Evolutionary conservation across 2,113 vertebrate genomes (phyloP).

Genomic region (Recurvirostra avosetta): DNA sequence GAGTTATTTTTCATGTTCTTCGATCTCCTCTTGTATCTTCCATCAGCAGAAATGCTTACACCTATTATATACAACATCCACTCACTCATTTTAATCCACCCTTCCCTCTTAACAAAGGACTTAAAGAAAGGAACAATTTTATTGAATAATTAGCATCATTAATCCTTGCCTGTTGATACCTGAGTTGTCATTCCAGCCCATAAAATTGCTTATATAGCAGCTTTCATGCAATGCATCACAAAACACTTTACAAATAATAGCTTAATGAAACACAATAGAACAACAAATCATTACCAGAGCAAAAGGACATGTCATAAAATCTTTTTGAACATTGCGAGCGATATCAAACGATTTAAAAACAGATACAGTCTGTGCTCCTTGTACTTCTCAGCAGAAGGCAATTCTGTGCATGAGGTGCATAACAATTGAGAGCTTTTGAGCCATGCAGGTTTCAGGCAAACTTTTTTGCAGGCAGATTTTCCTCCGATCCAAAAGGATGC

Average conservation of each 20-base stretch:
- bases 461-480: neutral
- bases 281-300: conserved; percentile 53
- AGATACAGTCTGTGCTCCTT: neutral
- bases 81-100: neutral
- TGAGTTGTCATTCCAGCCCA: conserved; percentile 23
- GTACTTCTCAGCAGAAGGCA: neutral
- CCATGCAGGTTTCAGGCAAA: neutral
- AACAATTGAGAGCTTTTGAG: neutral
- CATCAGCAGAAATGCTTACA: conserved; percentile 9
- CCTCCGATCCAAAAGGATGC: neutral
- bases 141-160: conserved; percentile 56
- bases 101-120: neutral
- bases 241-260: conserved; percentile 55
- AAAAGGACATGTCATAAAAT: conserved; percentile 48
- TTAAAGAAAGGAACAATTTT: conserved; percentile 26
- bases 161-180: conserved; percentile 35
- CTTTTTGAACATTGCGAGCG: neutral
- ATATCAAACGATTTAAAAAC: conserved; percentile 9
- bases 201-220: conserved; percentile 26
- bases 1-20: conserved; percentile 16
- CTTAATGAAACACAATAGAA: conserved; percentile 36
- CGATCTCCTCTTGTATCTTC: neutral
- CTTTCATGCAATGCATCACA: conserved; percentile 8
- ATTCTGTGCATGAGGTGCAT: neutral
- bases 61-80: neutral